Evolutionary conservation across 2,888 invertebrate genomes (phyloP).

Genomic region (Leptothorax acervorum): DNA sequence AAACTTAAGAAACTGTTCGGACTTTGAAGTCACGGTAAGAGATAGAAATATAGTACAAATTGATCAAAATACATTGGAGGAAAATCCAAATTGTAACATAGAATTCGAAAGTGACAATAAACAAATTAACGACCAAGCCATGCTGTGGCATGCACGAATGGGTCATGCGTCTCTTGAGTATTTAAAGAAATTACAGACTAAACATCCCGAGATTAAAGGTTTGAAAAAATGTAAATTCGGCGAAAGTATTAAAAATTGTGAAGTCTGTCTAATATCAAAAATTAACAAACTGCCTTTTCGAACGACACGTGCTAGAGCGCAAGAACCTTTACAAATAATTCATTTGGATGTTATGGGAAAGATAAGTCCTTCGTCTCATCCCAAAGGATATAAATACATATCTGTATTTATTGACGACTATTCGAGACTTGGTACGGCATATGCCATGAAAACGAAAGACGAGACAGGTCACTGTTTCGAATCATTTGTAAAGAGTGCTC

Average conservation of each 20-base stretch:
- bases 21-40: no score
- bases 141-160: neutral
- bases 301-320: neutral
- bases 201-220: neutral
- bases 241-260: neutral
- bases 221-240: neutral
- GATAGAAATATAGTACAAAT: no score
- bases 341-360: neutral
- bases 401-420: neutral
- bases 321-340: neutral
- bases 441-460: neutral
- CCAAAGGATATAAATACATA: neutral
- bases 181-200: neutral
- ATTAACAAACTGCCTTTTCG: neutral
- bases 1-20: no score
- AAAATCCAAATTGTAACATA: no score
- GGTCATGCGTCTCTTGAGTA: neutral
- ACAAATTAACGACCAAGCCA: neutral
- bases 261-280: neutral
- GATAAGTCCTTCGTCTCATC: neutral
- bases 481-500: neutral
- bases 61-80: no score
- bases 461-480: neutral
- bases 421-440: neutral
- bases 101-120: no score